These are phyloP conservation scores for Bombus terrestris DNA, from an alignment of 1,140 invertebrate genomes.

Conservation along the genomic window DNA sequence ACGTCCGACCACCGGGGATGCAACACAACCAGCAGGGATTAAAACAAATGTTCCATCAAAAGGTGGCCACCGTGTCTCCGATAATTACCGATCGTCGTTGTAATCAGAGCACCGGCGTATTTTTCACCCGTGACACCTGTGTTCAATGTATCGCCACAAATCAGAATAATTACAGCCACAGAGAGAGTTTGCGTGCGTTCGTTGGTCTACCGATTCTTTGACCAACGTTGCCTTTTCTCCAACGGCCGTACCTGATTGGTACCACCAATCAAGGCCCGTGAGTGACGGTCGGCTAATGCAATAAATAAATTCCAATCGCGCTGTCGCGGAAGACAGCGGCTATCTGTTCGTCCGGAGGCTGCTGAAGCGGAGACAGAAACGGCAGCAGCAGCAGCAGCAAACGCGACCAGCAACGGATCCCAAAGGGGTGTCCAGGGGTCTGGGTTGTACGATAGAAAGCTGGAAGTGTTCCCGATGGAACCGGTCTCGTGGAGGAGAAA, in stretches of 20 bases:
- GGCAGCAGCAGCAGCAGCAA: neutral
- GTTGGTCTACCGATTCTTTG: neutral
- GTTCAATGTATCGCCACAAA: conserved; percentile 25
- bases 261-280: conserved; percentile 68
- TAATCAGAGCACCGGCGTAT: conserved; percentile 39
- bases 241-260: conserved; percentile 64
- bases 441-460: conserved; percentile 64
- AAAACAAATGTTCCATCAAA: conserved; percentile 36
- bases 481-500: conserved; percentile 49
- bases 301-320: conserved; percentile 77
- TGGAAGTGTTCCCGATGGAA: conserved; percentile 69
- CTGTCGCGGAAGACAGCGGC: conserved; percentile 61
- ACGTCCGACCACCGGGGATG: neutral
- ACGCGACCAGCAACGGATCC: conserved; percentile 14
- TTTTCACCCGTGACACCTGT: conserved; percentile 22
- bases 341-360: conserved; percentile 47
- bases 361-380: neutral
- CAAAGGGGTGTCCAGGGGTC: conserved; percentile 52
- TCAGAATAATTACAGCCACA: conserved; percentile 64
- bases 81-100: conserved; percentile 44
- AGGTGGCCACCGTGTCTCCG: conserved; percentile 2
- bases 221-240: conserved; percentile 17
- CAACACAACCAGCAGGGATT: neutral
- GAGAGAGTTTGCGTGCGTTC: conserved; percentile 29
- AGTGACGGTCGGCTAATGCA: conserved; percentile 73